phyloP scores from a whole-genome alignment of 2,113 vertebrate genomes.

The Chloropsis hardwickii region DNA sequence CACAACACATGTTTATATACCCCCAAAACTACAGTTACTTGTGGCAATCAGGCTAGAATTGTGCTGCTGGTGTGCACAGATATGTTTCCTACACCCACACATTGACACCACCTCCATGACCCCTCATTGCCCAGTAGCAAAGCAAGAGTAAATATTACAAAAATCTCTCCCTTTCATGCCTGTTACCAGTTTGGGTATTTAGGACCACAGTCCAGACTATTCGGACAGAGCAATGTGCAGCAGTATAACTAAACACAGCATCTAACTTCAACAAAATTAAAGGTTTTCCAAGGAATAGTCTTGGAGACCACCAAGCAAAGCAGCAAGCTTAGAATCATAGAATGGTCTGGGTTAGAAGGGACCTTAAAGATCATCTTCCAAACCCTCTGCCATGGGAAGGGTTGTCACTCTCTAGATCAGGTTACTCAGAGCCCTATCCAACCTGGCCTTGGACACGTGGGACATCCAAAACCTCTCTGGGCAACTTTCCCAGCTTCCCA shows the following conservation, averaged over 20 bases:
- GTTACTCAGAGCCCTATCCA: background rate
- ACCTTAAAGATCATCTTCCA: background rate
- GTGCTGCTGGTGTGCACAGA: background rate
- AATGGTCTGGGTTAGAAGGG: background rate
- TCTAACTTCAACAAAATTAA: background rate
- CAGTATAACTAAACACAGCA: background rate
- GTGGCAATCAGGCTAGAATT: background rate
- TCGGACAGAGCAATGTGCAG: fast-evolving
- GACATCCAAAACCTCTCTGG: background rate
- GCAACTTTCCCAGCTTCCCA: background rate
- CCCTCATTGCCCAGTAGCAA: fast-evolving
- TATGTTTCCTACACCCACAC: background rate
- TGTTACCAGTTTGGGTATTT: background rate
- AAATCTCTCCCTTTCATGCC: background rate
- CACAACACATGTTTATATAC: fast-evolving
- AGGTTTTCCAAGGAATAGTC: background rate
- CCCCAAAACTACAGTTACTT: background rate
- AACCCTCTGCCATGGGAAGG: background rate
- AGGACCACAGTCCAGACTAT: background rate
- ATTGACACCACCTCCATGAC: fast-evolving
- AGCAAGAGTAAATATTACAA: background rate
- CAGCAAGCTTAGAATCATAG: background rate
- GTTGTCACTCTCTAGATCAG: background rate
- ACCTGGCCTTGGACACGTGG: background rate
- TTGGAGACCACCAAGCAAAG: background rate